Base-by-base conservation (phyloP, 2,113 vertebrate species). In the Polyodon spathula region DNA sequence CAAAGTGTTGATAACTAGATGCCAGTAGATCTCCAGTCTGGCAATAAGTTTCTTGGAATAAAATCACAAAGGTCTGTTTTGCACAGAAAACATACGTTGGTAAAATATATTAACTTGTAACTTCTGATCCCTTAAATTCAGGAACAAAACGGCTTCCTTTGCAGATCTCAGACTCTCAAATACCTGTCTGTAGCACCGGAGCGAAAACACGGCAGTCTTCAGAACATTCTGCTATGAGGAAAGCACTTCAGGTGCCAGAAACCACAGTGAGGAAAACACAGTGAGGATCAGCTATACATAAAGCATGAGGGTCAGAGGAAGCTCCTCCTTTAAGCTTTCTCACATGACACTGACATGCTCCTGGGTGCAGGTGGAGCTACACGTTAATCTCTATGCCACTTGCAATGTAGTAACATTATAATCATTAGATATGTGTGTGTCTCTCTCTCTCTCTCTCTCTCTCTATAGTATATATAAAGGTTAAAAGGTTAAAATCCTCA, bases 251-350 rank as follows among this genome's bases (percentile, higher is more conserved):
- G 61, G 40, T 54, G 41, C 39, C 12, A n/a, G 52, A 37, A 60
- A 37, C 12, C 40, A 40, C 17, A 38, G 37, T 17, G 43, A 41
- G 16, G 56, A 48, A 59, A 51, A 53, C 27, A 39, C 40, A 50
- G 4, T 53, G 46, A 40, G 37, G 51, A 60, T 43, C 51, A 53
- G 54, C 52, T 61, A 5, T 58, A 62, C n/a, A 27, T 27, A 38
- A 54, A 46, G 37, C 16, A 56, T 67, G 57, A 5, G 42, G 61
- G 61, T 39, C 16, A 58, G 41, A 59, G 60, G 60, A 62, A 62
- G 54, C 44, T 41, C 55, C 43, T 46, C 46, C 37, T 38, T 9
- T 4, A 2, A 46, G 44, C 44, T 48, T 37, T 39, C n/a, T 37
- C 60, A 41, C 39, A 15, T 62, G 40, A 42, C 50, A 53, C 50